Evolutionary conservation across 2,797 vertebrate species (phyloP).

Genomic region (Micromesistius poutassou): DNA sequence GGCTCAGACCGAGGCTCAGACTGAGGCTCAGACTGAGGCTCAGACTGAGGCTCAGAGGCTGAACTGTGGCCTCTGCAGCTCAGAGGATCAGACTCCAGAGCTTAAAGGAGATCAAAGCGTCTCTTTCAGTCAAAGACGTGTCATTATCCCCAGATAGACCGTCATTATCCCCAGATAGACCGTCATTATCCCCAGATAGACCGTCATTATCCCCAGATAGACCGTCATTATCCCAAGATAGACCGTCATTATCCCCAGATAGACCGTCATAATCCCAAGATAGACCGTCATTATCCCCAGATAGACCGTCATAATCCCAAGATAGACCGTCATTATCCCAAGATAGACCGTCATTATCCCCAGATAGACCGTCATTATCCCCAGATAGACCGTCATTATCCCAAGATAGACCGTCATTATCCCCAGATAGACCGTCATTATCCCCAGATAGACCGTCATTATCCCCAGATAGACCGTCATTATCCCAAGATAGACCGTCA

Average conservation of each 20-base stretch:
- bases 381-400: slow-evolving; percentile 44
- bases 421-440: slow-evolving; percentile 42
- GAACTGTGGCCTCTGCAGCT: slow-evolving; percentile 39
- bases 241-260: slow-evolving; percentile 45
- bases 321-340: slow-evolving; percentile 44
- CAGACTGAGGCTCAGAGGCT: slow-evolving; percentile 7
- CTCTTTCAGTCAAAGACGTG: slow-evolving; percentile 36
- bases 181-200: slow-evolving; percentile 49
- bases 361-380: slow-evolving; percentile 45
- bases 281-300: slow-evolving; percentile 45
- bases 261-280: slow-evolving; percentile 45
- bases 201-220: slow-evolving; percentile 46
- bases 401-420: slow-evolving; percentile 44
- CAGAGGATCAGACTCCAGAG: slow-evolving; percentile 12
- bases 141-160: slow-evolving; percentile 46
- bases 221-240: slow-evolving; percentile 46
- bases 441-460: slow-evolving; percentile 46
- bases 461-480: slow-evolving; percentile 42
- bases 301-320: slow-evolving; percentile 44
- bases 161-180: slow-evolving; percentile 50
- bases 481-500: slow-evolving; percentile 42
- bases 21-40: too few species aligned
- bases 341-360: slow-evolving; percentile 45
- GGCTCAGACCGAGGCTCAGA: too few species aligned
- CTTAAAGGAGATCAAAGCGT: slow-evolving; percentile 32